Evolutionary conservation across 2,113 vertebrate species (phyloP), one percentile per base, ranked within the genome.

Genomic region (Poecilia latipinna): DNA sequence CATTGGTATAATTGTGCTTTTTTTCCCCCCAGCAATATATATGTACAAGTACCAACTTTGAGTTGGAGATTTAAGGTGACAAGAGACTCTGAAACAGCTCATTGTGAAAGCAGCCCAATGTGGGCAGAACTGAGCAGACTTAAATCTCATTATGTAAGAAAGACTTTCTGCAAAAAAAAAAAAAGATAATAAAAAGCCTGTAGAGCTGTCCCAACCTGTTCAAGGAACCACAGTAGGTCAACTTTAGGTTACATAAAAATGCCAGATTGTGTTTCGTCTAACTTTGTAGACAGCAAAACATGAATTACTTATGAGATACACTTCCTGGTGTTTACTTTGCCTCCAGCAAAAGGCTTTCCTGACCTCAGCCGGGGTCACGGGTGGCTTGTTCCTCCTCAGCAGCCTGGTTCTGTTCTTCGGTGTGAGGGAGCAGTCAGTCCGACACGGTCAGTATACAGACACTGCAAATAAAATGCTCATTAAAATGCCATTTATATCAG

Each of bases 381-480:
- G 89, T 0, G 79, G 83, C 0, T 61, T 95, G 61, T 94, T 91
- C 71, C 92, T 93, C 85, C 74, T 94, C 67, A 92, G 94, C 85
- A 94, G 93, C 62, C 74, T 95, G 75, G 65, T 95, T 61, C 88
- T 95, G 10, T 84, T 94, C 83, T 77, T 95, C 0, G 92, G 93
- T 19, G 93, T 96, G 72, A 93, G 84, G 83, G 95, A 95, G 83
- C 91, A 93, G 92, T 64, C 72, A 31, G 24, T 51, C 70, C 74
- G 0, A 29, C 35, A 48, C 31, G 33, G 22, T 57, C 48, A 51
- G 4, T 0, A 10, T 8, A 64, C 63, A 62, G 42, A 80, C 24
- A 17, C 42, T n/a, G 0, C 13, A 29, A 70, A 48, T 42, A 61
- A 51, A 35, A 57, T 8, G 1, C 7, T n/a, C 24, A 24, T 22